These are phyloP conservation scores for Heliconius congener DNA, from an alignment of 1,140 invertebrate species.

Conservation along the genomic window DNA sequence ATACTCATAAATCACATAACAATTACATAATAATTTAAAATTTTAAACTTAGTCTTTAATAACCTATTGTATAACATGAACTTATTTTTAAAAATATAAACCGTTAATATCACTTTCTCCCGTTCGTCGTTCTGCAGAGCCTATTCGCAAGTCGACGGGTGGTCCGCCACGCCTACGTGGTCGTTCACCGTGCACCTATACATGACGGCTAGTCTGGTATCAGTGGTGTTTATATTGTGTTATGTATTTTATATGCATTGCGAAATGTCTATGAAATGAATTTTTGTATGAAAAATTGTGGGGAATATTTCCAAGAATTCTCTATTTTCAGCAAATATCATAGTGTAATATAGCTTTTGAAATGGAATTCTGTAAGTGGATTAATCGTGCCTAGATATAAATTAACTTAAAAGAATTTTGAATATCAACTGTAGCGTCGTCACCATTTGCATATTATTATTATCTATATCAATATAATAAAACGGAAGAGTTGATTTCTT, in stretches of 20 bases:
- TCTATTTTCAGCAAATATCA: too few species aligned
- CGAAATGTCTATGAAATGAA: too few species aligned
- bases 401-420: too few species aligned
- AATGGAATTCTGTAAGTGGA: too few species aligned
- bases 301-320: too few species aligned
- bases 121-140: not conserved
- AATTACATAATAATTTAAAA: not conserved
- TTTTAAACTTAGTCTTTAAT: not conserved
- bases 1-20: not conserved
- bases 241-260: not conserved
- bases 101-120: not conserved
- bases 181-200: slow-evolving; percentile 1
- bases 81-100: not conserved
- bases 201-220: not conserved
- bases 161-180: slow-evolving; percentile 7
- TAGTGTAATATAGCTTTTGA: too few species aligned
- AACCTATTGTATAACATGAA: not conserved
- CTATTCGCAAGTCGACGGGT: not conserved
- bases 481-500: too few species aligned
- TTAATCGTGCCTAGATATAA: too few species aligned
- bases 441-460: too few species aligned
- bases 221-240: not conserved
- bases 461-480: too few species aligned
- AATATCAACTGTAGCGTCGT: too few species aligned
- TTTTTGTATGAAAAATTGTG: too few species aligned